Evolutionary conservation across 2,888 invertebrate species (phyloP), one percentile per base, ranked within the genome.

Genomic region (Sclerodermus sp.): DNA sequence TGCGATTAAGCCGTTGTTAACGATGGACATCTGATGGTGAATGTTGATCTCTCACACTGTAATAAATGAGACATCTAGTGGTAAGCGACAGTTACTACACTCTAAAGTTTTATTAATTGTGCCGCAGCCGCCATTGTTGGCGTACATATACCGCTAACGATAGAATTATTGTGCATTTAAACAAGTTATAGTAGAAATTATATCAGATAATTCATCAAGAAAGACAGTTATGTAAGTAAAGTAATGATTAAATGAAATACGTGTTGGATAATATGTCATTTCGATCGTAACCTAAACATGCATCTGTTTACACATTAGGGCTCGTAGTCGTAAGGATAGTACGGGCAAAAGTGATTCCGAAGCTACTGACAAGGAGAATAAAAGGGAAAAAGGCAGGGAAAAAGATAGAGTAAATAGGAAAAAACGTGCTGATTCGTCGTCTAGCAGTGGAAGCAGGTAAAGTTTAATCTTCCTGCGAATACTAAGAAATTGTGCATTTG

Each of bases 391-490:
- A 61, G 83, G 82, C 45, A 82, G 86, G 67, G 80, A 79, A 2
- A 78, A 80, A 40, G 84, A 83, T 14, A 83, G 82, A 66, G 23
- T 8, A 8, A 23, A 8, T 8, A 23, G 23, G 8, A 88, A 88
- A 73, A 88, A 87, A 73, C 85, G 86, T 58, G 89, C 89, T 16
- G 89, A 89, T 16, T 90, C 88, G 34, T 89, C 90, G 1, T 90
- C 90, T 53, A 90, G 90, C 68, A 90, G 90, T 73, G 90, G 89
- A 47, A 88, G 88, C 67, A 90, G 89, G 78, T 87, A 86, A 73
- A n/a, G n/a, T n/a, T n/a, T n/a, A n/a, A n/a, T n/a, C n/a, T n/a
- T n/a, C n/a, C n/a, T n/a, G n/a, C n/a, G n/a, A n/a, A n/a, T n/a
- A n/a, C n/a, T n/a, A n/a, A n/a, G n/a, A n/a, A n/a, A n/a, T n/a